Percentiles rank a stretch among this genome's conserved stretches.
phyloP scores from a whole-genome alignment of 1,140 invertebrate genomes.

The Dolichoris vasculosae region DNA sequence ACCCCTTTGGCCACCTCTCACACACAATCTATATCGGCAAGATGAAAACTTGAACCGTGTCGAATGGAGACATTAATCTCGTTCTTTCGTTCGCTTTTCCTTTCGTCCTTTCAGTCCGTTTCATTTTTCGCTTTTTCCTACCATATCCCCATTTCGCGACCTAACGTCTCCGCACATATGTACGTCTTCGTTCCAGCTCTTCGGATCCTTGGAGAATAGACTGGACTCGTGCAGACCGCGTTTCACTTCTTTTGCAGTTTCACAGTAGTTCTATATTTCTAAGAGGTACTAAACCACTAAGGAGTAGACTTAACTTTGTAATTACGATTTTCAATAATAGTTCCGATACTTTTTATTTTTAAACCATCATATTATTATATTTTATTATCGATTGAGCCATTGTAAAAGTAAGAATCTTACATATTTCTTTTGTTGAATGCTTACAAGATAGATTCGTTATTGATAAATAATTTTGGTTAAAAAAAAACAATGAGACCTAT shows the following conservation, averaged over 20 bases:
- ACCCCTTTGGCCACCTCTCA: neutral
- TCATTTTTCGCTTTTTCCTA: neutral
- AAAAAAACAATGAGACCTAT: too few relatives aligned
- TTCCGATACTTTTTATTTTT: too few relatives aligned
- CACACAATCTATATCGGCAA: conserved; percentile 2
- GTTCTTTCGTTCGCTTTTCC: conserved; percentile 2
- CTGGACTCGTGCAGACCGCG: neutral
- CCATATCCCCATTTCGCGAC: neutral
- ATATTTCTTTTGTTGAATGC: too few relatives aligned
- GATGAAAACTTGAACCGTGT: conserved; percentile 48
- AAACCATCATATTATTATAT: too few relatives aligned
- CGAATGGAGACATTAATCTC: conserved; percentile 50
- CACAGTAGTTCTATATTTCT: neutral
- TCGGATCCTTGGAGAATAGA: neutral
- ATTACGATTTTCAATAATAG: neutral
- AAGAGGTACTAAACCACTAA: neutral
- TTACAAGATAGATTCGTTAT: too few relatives aligned
- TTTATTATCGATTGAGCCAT: too few relatives aligned
- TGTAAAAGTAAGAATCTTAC: too few relatives aligned
- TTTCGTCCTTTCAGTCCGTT: neutral
- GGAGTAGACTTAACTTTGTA: neutral
- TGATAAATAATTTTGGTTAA: too few relatives aligned
- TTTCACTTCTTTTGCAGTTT: neutral
- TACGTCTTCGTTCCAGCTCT: neutral
- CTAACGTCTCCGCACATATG: neutral